A percentile compares a stretch with the other conserved stretches of the same genome.
These are phyloP conservation scores for Ahaetulla prasina DNA, from an alignment of 2,113 vertebrate species.

Conservation along the genomic window DNA sequence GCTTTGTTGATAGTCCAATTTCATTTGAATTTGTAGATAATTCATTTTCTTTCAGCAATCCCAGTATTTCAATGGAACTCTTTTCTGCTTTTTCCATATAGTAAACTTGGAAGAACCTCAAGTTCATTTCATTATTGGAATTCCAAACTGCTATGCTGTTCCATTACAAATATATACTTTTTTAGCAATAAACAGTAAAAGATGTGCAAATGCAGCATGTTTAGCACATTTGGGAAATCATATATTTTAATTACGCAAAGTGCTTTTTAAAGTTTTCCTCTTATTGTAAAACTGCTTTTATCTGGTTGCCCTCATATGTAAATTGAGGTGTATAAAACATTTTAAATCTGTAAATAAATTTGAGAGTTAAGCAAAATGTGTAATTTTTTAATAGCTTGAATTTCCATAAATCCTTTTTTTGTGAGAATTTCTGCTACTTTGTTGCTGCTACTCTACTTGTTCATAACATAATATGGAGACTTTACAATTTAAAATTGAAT, in stretches of 20 bases:
- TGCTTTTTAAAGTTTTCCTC: conserved; percentile 35
- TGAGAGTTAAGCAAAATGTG: conserved; percentile 32
- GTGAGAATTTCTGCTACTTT: conserved; percentile 7
- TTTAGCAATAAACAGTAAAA: conserved; percentile 46
- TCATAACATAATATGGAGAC: background rate
- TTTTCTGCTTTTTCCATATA: conserved; percentile 32
- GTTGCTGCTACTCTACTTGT: background rate
- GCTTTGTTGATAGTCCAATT: conserved; percentile 32
- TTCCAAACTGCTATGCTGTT: conserved; percentile 45
- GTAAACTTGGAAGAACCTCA: conserved; percentile 46
- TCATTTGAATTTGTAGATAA: conserved; percentile 33
- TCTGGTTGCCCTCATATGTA: conserved; percentile 46
- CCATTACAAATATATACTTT: conserved; percentile 46
- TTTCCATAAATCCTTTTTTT: conserved; percentile 23
- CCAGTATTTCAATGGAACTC: conserved; percentile 6
- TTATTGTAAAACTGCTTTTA: conserved; percentile 47
- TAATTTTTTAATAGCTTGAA: conserved; percentile 6
- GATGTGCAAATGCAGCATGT: conserved; percentile 39
- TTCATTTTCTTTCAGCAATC: conserved; percentile 24
- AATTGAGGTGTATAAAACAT: conserved; percentile 58
- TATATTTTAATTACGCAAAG: conserved; percentile 58
- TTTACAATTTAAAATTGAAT: conserved; percentile 8
- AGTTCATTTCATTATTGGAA: conserved; percentile 26
- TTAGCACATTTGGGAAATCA: conserved; percentile 57
- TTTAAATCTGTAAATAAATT: conserved; percentile 63